Percentiles rank a stretch among this genome's conserved stretches.
These are phyloP conservation scores for Alces alces DNA, from an alignment of 2,113 vertebrate species.

Conservation along the genomic window DNA sequence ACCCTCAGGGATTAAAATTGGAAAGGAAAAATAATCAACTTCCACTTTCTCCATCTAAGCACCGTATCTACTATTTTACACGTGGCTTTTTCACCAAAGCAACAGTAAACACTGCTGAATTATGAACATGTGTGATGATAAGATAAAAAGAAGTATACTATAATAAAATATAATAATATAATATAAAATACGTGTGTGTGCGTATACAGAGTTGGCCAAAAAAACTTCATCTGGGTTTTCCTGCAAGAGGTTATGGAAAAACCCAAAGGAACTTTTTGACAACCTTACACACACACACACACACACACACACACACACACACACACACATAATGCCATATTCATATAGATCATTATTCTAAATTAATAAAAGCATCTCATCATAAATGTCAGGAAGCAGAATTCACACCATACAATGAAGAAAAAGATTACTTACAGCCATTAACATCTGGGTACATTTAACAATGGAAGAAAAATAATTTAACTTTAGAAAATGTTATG, in stretches of 20 bases:
- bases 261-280: background rate
- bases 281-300: background rate
- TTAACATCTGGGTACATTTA: no score
- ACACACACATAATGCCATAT: fast-evolving
- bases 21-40: background rate
- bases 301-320: background rate
- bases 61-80: fast-evolving
- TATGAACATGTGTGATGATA: background rate
- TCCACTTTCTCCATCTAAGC: background rate
- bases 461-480: background rate
- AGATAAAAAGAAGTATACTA: background rate
- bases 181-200: background rate
- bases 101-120: fast-evolving
- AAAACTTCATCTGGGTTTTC: background rate
- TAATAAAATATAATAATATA: background rate
- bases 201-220: background rate
- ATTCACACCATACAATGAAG: background rate
- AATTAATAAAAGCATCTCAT: background rate
- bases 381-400: background rate
- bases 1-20: no score
- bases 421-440: fast-evolving
- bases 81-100: background rate
- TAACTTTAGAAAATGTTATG: background rate
- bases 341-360: no score
- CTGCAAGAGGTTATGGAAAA: background rate